phyloP scores from a whole-genome alignment of 2,797 vertebrate genomes.

The Chelmon rostratus region DNA sequence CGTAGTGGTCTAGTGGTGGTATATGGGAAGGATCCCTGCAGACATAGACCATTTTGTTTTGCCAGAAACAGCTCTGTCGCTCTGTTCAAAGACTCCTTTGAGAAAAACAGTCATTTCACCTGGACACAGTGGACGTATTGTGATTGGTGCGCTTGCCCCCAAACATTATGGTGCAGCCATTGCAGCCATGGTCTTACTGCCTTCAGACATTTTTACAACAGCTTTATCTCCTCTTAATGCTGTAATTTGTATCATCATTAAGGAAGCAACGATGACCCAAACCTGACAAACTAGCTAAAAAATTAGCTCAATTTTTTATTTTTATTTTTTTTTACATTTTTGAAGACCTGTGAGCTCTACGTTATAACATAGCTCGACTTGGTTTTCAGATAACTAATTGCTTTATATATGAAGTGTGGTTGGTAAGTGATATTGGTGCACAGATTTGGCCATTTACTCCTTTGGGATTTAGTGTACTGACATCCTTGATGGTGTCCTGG shows the following conservation, averaged over 20 bases:
- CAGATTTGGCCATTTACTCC: neutral
- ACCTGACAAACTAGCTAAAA: neutral
- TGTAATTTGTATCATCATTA: neutral
- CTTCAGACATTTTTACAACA: neutral
- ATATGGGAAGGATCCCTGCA: too few relatives aligned
- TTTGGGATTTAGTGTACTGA: constrained; percentile 21
- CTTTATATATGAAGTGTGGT: neutral
- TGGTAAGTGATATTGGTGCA: neutral
- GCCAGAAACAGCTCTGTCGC: too few relatives aligned
- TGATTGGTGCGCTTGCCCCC: too few relatives aligned
- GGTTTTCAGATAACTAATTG: neutral
- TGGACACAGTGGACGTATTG: too few relatives aligned
- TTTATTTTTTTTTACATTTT: neutral
- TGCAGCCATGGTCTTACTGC: neutral
- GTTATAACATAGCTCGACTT: neutral
- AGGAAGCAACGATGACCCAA: neutral
- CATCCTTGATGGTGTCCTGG: constrained; percentile 22
- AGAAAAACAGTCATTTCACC: too few relatives aligned
- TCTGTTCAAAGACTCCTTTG: too few relatives aligned
- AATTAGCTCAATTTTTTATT: too few relatives aligned
- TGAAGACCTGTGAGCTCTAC: neutral
- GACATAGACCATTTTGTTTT: too few relatives aligned
- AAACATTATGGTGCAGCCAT: too few relatives aligned
- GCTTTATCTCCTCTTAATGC: neutral
- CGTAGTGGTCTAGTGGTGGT: neutral